Conservation (phyloP, 2,113 vertebrate genomes). For the Odontesthes bonariensis region DNA sequence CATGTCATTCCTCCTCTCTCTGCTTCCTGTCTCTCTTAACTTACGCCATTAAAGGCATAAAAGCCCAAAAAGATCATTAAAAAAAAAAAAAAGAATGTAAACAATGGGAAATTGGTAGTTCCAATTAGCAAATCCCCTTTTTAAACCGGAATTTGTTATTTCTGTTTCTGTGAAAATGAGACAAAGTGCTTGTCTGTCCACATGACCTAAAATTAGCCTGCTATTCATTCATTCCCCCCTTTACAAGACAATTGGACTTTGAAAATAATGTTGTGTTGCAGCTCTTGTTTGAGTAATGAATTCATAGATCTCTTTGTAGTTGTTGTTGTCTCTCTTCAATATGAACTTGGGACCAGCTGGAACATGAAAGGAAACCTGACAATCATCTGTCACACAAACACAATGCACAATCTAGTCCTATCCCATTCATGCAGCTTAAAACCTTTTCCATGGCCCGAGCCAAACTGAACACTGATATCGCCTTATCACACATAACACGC, state of each 20-base stretch:
- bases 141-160: too few relatives aligned
- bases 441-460: constrained; percentile 46
- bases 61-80: too few relatives aligned
- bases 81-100: too few relatives aligned
- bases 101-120: too few relatives aligned
- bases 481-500: constrained; percentile 58
- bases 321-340: not conserved
- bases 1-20: too few relatives aligned
- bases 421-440: constrained; percentile 21
- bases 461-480: constrained; percentile 39
- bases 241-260: not conserved
- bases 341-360: constrained; percentile 1
- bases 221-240: not conserved
- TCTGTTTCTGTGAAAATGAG: too few relatives aligned
- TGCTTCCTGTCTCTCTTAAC: too few relatives aligned
- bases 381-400: constrained; percentile 17
- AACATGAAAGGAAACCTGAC: constrained; percentile 16
- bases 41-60: too few relatives aligned
- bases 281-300: not conserved
- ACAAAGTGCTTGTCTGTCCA: too few relatives aligned
- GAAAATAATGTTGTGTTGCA: too few relatives aligned
- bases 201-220: too few relatives aligned
- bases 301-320: constrained; percentile 4
- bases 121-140: not conserved
- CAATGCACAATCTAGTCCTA: constrained; percentile 10